Evolutionary conservation across 2,113 vertebrate species (phyloP).

Genomic region (Hippocampus abdominalis): DNA sequence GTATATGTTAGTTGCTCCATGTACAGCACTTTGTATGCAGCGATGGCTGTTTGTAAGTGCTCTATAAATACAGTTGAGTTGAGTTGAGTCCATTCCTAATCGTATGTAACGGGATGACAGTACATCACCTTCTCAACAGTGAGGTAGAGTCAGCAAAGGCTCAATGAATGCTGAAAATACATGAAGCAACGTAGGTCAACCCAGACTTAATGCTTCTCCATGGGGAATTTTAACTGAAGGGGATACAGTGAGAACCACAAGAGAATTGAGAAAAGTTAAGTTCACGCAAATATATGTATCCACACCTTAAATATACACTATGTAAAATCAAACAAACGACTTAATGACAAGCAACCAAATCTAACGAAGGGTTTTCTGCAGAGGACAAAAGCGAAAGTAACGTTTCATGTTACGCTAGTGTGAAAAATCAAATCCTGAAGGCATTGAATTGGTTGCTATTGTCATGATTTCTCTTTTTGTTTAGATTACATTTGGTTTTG

Average conservation of each 20-base stretch:
- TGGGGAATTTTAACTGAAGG: constrained; percentile 34
- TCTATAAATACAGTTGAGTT: no score
- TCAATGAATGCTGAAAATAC: constrained; percentile 30
- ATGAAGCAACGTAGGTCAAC: constrained; percentile 51
- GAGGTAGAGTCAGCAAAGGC: constrained; percentile 20
- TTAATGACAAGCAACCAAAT: background rate
- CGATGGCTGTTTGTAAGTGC: no score
- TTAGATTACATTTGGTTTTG: no score
- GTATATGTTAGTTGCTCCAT: no score
- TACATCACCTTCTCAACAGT: constrained; percentile 24
- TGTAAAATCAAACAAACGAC: constrained; percentile 1
- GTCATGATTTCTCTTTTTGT: no score
- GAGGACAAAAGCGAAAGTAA: constrained; percentile 10
- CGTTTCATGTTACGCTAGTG: background rate
- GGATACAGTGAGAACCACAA: constrained; percentile 13
- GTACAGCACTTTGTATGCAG: no score
- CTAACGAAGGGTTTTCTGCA: background rate
- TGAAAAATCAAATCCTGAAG: constrained; percentile 9
- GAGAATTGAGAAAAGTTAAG: constrained; percentile 9
- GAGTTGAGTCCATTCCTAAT: background rate
- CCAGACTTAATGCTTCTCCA: constrained; percentile 36
- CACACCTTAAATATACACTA: constrained; percentile 17
- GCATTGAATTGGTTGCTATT: background rate
- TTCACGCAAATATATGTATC: constrained; percentile 8
- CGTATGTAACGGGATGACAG: constrained; percentile 27